These are phyloP conservation scores for Tyrannus savana DNA, from an alignment of 2,113 vertebrate genomes.

Conservation along the genomic window DNA sequence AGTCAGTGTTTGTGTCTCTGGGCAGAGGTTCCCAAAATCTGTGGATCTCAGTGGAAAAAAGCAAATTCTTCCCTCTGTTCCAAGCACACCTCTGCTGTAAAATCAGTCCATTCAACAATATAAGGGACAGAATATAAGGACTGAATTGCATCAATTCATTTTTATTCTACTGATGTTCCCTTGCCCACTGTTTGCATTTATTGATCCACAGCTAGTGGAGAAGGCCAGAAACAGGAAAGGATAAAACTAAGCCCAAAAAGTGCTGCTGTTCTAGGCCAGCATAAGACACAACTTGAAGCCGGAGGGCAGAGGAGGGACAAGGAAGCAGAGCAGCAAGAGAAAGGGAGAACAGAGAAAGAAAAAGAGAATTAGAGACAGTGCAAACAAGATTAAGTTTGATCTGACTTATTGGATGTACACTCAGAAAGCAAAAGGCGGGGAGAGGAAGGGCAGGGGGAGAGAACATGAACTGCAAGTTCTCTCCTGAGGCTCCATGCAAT, in stretches of 20 bases:
- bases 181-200: conserved; percentile 38
- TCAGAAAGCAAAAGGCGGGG: conserved; percentile 26
- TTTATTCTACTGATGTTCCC: conserved; percentile 54
- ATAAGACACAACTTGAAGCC: neutral
- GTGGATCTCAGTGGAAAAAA: neutral
- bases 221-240: conserved; percentile 66
- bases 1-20: neutral
- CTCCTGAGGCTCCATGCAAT: conserved; percentile 54
- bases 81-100: neutral
- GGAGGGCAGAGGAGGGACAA: conserved; percentile 34
- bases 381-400: conserved; percentile 60
- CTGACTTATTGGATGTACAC: conserved; percentile 54
- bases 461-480: conserved; percentile 42
- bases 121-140: neutral
- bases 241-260: conserved; percentile 55
- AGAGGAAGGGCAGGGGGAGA: conserved; percentile 21
- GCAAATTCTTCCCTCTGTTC: neutral
- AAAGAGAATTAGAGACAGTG: conserved; percentile 19
- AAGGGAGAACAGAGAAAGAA: conserved; percentile 1
- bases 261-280: conserved; percentile 43
- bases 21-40: neutral
- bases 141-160: conserved; percentile 32
- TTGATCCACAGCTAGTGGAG: conserved; percentile 55
- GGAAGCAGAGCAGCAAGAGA: neutral
- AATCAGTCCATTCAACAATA: neutral